Percentiles rank a stretch among this genome's conserved stretches.
Conservation (phyloP, 2,888 invertebrate genomes). For the Scaptomyza tumidula region DNA sequence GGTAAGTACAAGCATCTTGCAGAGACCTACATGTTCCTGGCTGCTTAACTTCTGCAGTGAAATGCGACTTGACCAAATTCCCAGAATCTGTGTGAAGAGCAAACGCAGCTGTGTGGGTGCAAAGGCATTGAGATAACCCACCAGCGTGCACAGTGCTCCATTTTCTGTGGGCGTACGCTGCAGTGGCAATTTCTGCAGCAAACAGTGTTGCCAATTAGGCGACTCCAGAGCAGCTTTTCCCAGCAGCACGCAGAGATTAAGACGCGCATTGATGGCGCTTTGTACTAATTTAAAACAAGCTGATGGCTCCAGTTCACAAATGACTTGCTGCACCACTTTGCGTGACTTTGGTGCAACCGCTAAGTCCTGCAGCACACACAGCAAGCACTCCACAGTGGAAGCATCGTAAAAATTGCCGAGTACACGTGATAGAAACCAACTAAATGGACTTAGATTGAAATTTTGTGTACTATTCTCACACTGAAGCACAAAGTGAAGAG, state of each 20-base stretch:
- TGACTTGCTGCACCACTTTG: conserved; percentile 83
- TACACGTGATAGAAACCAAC: conserved; percentile 87
- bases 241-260: conserved; percentile 84
- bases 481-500: conserved; percentile 87
- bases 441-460: conserved; percentile 82
- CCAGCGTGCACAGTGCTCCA: conserved; percentile 86
- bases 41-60: conserved; percentile 87
- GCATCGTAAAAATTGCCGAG: conserved; percentile 86
- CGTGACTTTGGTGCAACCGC: conserved; percentile 45
- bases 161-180: conserved; percentile 85
- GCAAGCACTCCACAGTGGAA: conserved; percentile 85
- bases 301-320: conserved; percentile 86
- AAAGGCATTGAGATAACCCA: conserved; percentile 86
- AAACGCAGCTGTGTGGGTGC: conserved; percentile 81
- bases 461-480: conserved; percentile 48
- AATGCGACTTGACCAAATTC: conserved; percentile 89
- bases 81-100: conserved; percentile 86
- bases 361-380: conserved; percentile 86
- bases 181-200: conserved; percentile 87
- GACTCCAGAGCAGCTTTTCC: conserved; percentile 85
- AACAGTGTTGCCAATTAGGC: conserved; percentile 88
- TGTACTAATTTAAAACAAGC: conserved; percentile 84
- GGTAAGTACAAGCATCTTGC: conserved; percentile 88
- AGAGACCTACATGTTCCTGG: conserved; percentile 89
- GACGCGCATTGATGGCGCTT: conserved; percentile 86